Percentiles rank a stretch among this genome's conserved stretches.
These are phyloP conservation scores for Peromyscus attwateri DNA, from an alignment of 2,797 vertebrate species.

Conservation along the genomic window DNA sequence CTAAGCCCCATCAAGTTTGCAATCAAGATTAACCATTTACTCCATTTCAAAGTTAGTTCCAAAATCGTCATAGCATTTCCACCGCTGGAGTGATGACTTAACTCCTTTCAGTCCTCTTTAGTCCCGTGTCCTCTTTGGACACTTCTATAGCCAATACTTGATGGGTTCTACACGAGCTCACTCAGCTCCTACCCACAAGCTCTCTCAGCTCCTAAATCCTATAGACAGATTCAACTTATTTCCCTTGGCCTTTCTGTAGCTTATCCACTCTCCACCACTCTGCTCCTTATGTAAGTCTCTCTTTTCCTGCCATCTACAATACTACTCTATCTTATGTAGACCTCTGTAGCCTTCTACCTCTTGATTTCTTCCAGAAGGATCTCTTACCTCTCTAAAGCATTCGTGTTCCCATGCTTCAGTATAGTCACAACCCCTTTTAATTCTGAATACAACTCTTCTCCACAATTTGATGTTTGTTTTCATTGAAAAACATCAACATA, in stretches of 20 bases:
- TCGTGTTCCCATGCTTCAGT: not conserved
- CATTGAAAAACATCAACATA: not conserved
- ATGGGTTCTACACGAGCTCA: not conserved
- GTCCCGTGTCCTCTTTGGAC: not conserved
- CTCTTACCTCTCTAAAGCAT: not conserved
- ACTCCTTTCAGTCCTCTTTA: not conserved
- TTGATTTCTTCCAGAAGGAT: not conserved
- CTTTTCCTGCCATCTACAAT: not conserved
- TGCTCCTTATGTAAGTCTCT: slow-evolving; percentile 22
- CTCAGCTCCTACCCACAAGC: not conserved
- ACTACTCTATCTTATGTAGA: not conserved
- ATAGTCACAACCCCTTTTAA: slow-evolving; percentile 1
- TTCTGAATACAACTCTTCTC: not conserved
- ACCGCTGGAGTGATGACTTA: not conserved
- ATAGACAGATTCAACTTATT: not conserved
- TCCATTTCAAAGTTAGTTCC: not conserved
- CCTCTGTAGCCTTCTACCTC: not conserved
- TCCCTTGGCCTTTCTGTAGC: not conserved
- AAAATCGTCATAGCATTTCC: not conserved
- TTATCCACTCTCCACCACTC: not conserved
- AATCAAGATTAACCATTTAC: not conserved
- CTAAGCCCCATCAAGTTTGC: not conserved
- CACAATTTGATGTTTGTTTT: not conserved
- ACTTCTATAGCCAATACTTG: not conserved
- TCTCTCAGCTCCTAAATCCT: not conserved